Conservation (phyloP, 2,797 vertebrate genomes). For the Pithecia hirsuta region DNA sequence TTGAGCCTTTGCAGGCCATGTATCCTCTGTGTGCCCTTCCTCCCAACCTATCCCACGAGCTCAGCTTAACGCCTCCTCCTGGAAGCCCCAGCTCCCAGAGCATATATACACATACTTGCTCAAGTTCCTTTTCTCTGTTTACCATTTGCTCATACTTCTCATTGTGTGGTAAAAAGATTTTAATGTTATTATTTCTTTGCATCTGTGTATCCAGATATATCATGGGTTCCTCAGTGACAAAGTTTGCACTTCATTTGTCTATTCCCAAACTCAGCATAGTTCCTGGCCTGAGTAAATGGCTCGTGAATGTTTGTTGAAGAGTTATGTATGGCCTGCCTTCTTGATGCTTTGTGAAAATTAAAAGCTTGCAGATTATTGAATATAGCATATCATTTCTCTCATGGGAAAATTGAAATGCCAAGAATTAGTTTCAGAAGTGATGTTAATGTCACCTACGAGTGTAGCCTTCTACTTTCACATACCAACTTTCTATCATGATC, state of each 20-base stretch:
- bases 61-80: neutral
- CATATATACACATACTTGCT: neutral
- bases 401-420: neutral
- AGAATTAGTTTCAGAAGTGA: neutral
- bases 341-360: conserved; percentile 19
- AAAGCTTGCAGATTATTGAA: neutral
- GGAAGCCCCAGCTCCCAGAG: neutral
- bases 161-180: neutral
- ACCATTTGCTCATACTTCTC: neutral
- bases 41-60: neutral
- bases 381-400: neutral
- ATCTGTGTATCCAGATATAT: neutral
- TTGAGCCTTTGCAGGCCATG: neutral
- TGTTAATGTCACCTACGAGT: neutral
- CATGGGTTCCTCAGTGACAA: neutral
- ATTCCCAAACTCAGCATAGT: neutral
- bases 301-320: neutral
- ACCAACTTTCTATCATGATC: neutral
- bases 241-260: neutral
- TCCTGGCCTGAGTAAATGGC: neutral
- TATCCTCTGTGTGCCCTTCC: neutral
- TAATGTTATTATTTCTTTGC: neutral
- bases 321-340: neutral
- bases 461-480: neutral
- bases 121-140: neutral